Conservation (phyloP, 2,113 vertebrate species). For the Nettapus auritus region DNA sequence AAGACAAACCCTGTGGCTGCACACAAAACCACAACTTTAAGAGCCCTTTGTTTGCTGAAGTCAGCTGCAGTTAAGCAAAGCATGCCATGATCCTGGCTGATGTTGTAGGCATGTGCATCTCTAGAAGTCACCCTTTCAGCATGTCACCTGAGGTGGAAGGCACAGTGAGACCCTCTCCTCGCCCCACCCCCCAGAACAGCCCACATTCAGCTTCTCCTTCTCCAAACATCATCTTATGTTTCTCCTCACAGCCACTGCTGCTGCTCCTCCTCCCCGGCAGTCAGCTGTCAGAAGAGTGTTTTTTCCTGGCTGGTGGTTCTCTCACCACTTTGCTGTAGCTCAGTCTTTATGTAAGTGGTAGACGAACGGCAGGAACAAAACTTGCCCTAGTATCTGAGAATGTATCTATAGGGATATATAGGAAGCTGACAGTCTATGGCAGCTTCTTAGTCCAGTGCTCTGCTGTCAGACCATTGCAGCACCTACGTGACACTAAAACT, state of each 20-base stretch:
- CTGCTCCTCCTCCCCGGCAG: background rate
- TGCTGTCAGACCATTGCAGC: background rate
- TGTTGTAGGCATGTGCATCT: background rate
- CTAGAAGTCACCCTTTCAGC: background rate
- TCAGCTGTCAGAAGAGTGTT: background rate
- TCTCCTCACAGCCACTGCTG: background rate
- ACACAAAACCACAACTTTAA: background rate
- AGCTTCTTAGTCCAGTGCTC: background rate
- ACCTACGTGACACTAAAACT: background rate
- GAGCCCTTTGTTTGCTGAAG: background rate
- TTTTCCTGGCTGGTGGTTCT: background rate
- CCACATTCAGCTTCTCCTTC: background rate
- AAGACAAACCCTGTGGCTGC: background rate
- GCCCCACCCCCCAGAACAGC: background rate
- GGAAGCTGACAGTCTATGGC: background rate
- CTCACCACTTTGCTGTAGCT: background rate
- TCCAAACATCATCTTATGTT: background rate
- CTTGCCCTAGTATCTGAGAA: background rate
- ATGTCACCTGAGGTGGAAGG: background rate
- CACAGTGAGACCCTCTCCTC: background rate
- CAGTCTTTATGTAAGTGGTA: background rate
- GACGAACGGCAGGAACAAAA: background rate
- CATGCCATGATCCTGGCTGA: background rate
- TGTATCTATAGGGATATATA: background rate
- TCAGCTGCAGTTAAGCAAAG: background rate